phyloP scores from a whole-genome alignment of 2,113 vertebrate genomes.

The Callithrix jacchus region DNA sequence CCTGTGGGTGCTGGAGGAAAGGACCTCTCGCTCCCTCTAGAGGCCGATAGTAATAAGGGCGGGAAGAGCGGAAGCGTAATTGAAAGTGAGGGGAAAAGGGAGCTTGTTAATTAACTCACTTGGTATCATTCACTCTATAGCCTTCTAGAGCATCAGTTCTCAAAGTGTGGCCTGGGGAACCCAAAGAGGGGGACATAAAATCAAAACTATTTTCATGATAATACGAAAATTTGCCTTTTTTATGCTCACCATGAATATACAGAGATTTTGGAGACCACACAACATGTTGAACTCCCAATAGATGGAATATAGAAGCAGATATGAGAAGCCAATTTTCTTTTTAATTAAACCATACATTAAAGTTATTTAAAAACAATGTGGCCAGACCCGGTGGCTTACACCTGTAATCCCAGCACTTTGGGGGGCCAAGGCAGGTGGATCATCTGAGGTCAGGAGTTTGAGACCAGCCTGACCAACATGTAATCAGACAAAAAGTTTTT shows the following conservation, averaged over 20 bases:
- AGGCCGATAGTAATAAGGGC: background rate
- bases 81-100: background rate
- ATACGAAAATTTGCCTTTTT: background rate
- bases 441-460: too few relatives aligned
- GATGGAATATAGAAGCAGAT: background rate
- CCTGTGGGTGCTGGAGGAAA: background rate
- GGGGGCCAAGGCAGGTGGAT: too few relatives aligned
- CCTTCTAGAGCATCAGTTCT: background rate
- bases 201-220: background rate
- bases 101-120: background rate
- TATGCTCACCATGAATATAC: background rate
- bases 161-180: background rate
- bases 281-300: background rate
- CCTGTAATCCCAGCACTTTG: too few relatives aligned
- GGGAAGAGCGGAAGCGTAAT: background rate
- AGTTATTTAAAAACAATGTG: background rate
- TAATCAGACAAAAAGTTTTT: background rate
- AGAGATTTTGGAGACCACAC: background rate
- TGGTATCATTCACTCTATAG: rapidly evolving
- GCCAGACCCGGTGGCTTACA: too few relatives aligned
- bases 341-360: background rate
- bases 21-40: background rate
- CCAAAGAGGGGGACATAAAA: background rate
- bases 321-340: background rate
- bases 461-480: too few relatives aligned